Percentiles rank a stretch among this genome's conserved stretches.
Evolutionary conservation across 2,113 vertebrate species (phyloP).

Genomic region (Sander vitreus): DNA sequence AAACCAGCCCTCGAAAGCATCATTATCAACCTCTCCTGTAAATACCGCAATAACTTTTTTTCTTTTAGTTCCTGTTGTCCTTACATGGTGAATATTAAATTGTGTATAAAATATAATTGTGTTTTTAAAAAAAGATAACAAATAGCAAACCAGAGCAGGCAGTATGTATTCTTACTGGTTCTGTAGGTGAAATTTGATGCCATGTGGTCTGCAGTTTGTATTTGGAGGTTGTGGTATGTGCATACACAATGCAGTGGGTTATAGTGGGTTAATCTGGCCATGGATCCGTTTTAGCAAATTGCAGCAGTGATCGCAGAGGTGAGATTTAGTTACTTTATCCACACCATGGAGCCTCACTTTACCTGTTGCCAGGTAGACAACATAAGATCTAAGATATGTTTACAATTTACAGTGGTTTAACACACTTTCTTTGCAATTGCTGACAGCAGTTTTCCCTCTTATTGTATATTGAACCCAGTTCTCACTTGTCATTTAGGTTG

Average conservation of each 20-base stretch:
- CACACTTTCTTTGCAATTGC: background rate
- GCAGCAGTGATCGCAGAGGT: background rate
- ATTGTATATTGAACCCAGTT: background rate
- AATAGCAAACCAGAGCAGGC: background rate
- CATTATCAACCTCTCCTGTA: background rate
- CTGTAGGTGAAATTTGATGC: background rate
- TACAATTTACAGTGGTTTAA: background rate
- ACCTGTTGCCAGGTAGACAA: background rate
- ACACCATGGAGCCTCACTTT: background rate
- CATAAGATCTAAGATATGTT: background rate
- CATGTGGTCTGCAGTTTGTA: background rate
- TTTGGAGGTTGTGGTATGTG: background rate
- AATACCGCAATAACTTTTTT: background rate
- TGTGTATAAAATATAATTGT: background rate
- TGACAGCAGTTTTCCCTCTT: background rate
- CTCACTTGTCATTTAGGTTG: constrained; percentile 73
- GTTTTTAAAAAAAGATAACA: background rate
- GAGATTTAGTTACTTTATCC: background rate
- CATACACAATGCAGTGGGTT: background rate
- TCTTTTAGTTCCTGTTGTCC: background rate
- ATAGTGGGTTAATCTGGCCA: background rate
- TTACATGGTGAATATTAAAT: background rate
- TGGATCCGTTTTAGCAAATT: background rate
- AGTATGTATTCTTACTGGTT: background rate
- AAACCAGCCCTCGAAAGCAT: background rate